phyloP scores from a whole-genome alignment of 2,797 vertebrate genomes.

The Gambusia yucatana region DNA sequence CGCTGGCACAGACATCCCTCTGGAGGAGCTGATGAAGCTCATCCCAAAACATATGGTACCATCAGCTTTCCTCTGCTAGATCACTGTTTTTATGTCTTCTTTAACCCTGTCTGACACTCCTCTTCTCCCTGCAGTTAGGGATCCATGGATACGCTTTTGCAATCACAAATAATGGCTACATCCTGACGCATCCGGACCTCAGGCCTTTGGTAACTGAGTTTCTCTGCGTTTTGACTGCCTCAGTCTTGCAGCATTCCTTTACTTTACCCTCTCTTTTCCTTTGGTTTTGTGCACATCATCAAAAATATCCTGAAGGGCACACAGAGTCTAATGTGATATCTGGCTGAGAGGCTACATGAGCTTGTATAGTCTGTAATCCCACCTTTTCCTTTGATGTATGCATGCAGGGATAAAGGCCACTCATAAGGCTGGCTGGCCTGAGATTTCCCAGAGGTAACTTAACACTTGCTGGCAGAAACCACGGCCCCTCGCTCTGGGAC shows the following conservation, averaged over 20 bases:
- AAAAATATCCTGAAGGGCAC: constrained; percentile 42
- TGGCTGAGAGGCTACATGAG: constrained; percentile 72
- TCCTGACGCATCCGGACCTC: constrained; percentile 96
- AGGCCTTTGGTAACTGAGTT: constrained; percentile 90
- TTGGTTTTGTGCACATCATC: constrained; percentile 51
- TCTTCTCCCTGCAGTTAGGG: constrained; percentile 86
- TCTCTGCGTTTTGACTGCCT: constrained; percentile 23
- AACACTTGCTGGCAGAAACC: constrained; percentile 81
- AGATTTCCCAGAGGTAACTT: constrained; percentile 85
- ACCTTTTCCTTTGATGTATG: constrained; percentile 88
- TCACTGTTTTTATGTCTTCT: constrained; percentile 27
- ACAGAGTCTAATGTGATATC: constrained; percentile 62
- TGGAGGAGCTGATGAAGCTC: constrained; percentile 96
- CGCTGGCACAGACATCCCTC: constrained; percentile 96
- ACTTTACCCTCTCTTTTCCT: constrained; percentile 61
- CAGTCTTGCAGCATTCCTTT: constrained; percentile 51
- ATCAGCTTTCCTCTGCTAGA: constrained; percentile 46
- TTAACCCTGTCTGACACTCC: constrained; percentile 17
- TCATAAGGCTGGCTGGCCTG: constrained; percentile 85
- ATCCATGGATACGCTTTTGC: constrained; percentile 98
- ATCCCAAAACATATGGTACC: constrained; percentile 98
- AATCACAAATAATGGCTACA: constrained; percentile 98
- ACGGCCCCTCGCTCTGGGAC: constrained; percentile 74
- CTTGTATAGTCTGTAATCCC: constrained; percentile 83
- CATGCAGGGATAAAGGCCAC: constrained; percentile 87